Evolutionary conservation across 2,113 vertebrate species (phyloP), one percentile per base, ranked within the genome.

Genomic region (Alligator mississippiensis): DNA sequence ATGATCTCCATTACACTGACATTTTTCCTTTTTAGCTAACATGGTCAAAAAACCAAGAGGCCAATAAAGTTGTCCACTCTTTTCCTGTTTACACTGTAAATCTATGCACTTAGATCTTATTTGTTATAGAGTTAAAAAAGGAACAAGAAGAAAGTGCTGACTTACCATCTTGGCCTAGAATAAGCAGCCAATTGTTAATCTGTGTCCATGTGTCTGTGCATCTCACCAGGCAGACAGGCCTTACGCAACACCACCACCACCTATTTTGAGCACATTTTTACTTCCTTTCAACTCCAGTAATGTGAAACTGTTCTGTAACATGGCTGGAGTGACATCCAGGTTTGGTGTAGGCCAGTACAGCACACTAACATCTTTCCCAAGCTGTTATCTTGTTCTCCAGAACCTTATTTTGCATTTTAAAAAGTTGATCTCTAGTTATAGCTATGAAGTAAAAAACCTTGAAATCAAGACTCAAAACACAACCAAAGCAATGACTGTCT

Each of bases 181-280:
- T 74, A 90, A 75, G 92, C 90, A 96, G 66, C 68, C 77, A 81
- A 76, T 92, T 68, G 82, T 87, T 47, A 90, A 84, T 28, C 24
- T 21, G 47, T 47, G 47, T 47, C 47, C 47, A 47, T 47, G 47
- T 47, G 47, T 47, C 47, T 9, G 47, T 47, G 47, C 22, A 90
- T 77, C 88, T 95, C 61, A 38, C 88, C 80, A 74, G 87, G 84
- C 96, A 96, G 96, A 96, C 93, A 34, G 95, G 96, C 61, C 93
- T 95, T 95, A 93, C 94, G 95, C 85, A 47, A 93, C 93, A 94
- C 82, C 88, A 80, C 87, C 34, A 77, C 82, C 89, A 90, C 80
- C 91, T 93, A 77, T 80, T 28, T 90, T 77, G 91, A 93, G 74
- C 84, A 85, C 93, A 93, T 90, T 90, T 47, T 47, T 96, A 94